Conservation (phyloP, 2,888 invertebrate genomes). For the Micoletzkya japonica region DNA sequence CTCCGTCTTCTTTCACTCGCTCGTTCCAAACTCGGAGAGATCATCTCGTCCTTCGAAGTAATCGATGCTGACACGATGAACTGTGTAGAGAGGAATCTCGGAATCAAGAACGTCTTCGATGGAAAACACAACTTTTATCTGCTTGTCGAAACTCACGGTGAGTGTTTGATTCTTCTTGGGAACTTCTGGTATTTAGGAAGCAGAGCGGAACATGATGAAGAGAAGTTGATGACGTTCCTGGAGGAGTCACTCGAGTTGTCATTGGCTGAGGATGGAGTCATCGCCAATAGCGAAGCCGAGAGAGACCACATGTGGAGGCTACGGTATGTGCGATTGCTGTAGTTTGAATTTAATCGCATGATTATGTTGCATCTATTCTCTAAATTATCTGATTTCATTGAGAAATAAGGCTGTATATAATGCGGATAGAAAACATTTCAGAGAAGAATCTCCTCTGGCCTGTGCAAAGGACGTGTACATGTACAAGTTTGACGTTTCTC, state of each 20-base stretch:
- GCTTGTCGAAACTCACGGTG: constrained; percentile 70
- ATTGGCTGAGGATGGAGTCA: constrained; percentile 55
- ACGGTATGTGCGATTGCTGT: constrained; percentile 3
- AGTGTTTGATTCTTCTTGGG: not conserved
- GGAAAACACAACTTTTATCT: constrained; percentile 48
- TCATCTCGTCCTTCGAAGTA: constrained; percentile 89
- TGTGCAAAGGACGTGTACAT: constrained; percentile 77
- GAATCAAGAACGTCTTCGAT: constrained; percentile 41
- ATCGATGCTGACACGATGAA: constrained; percentile 74
- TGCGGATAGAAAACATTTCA: constrained; percentile 1
- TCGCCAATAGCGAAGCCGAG: constrained; percentile 12
- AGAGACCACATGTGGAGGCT: constrained; percentile 27
- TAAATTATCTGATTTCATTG: not conserved
- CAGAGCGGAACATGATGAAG: constrained; percentile 80
- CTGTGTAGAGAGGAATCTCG: constrained; percentile 44
- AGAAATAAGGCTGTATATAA: not conserved
- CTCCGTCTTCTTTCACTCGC: constrained; percentile 15
- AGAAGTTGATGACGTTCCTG: constrained; percentile 81
- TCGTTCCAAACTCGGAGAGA: constrained; percentile 63
- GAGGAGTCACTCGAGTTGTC: constrained; percentile 65
- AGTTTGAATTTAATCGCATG: not conserved
- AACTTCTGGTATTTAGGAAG: constrained; percentile 72
- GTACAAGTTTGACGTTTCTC: constrained; percentile 91
- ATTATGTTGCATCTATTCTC: not conserved
- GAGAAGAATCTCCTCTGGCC: constrained; percentile 59